Percentiles rank a stretch among this genome's conserved stretches.
Evolutionary conservation across 35 echinoderm and acorn worm species (phyloP).

Genomic region (Chiridota heheva): DNA sequence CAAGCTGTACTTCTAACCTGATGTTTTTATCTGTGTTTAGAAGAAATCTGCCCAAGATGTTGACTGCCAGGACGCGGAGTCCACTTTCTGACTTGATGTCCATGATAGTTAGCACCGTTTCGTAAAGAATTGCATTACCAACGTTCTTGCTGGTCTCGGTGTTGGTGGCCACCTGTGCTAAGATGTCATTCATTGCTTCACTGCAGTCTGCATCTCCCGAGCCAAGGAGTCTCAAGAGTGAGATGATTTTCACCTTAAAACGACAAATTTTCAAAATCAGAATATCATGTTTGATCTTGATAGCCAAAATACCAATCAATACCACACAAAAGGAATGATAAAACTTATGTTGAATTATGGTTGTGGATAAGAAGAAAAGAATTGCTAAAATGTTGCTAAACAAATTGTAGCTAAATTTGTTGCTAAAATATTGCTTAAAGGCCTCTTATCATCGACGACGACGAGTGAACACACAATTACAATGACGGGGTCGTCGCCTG

Average conservation of each 20-base stretch:
- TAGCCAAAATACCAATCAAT: too few species aligned
- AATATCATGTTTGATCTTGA: too few species aligned
- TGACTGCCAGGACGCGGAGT: constrained; percentile 89
- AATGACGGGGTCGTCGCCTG: too few species aligned
- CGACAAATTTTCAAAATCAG: neutral
- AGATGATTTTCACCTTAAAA: constrained; percentile 85
- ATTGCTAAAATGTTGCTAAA: too few species aligned
- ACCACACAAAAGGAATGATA: too few species aligned
- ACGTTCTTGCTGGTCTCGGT: constrained; percentile 99
- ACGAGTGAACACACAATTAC: too few species aligned
- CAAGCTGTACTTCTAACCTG: too few species aligned
- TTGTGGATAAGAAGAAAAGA: too few species aligned
- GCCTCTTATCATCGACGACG: too few species aligned
- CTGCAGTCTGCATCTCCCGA: constrained; percentile 77
- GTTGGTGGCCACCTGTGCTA: constrained; percentile 95
- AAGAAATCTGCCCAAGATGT: constrained; percentile 93
- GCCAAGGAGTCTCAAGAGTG: constrained; percentile 82
- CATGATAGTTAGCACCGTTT: constrained; percentile 97
- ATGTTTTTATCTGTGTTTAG: constrained; percentile 99
- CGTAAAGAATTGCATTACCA: constrained; percentile 98
- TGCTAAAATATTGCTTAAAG: too few species aligned
- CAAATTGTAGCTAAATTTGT: too few species aligned
- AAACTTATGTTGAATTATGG: too few species aligned
- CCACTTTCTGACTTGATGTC: constrained; percentile 99
- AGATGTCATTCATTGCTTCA: constrained; percentile 98